Percentiles rank a stretch among this genome's conserved stretches.
Evolutionary conservation across 1,140 invertebrate species (phyloP).

Genomic region (Mesaphorura yosii): DNA sequence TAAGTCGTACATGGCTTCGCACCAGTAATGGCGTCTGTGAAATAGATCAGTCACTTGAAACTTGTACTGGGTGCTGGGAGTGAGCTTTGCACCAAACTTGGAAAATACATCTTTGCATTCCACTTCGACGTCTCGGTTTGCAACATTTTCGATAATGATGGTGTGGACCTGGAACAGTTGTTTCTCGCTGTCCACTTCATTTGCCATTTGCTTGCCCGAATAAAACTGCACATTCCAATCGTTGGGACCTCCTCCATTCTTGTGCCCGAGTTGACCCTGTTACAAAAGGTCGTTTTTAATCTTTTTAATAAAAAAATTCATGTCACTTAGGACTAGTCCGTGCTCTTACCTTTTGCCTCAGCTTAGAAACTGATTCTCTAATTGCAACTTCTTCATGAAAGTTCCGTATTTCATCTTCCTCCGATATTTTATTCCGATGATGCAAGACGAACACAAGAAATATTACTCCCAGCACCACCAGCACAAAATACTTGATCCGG

Average conservation of each 20-base stretch:
- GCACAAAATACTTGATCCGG: neutral
- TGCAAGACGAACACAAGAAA: neutral
- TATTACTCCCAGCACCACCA: neutral
- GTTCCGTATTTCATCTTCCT: neutral
- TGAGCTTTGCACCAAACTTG: conserved; percentile 16
- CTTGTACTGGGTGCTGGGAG: conserved; percentile 16
- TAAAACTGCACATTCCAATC: conserved; percentile 17
- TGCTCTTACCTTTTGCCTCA: neutral
- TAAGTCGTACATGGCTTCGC: neutral
- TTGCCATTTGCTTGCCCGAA: conserved; percentile 20
- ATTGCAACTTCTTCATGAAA: neutral
- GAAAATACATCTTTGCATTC: conserved; percentile 27
- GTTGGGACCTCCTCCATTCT: neutral
- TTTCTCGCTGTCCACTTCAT: conserved; percentile 21
- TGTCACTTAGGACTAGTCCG: neutral
- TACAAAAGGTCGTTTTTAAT: neutral
- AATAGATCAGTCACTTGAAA: conserved; percentile 26
- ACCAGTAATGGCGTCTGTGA: conserved; percentile 27
- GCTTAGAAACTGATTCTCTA: neutral
- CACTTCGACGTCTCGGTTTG: conserved; percentile 6
- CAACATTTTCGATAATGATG: conserved; percentile 22
- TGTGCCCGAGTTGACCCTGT: neutral
- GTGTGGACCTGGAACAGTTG: conserved; percentile 19
- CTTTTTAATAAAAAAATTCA: neutral
- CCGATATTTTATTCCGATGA: neutral